These are phyloP conservation scores for Garra rufa DNA, from an alignment of 2,113 vertebrate species.

Conservation along the genomic window DNA sequence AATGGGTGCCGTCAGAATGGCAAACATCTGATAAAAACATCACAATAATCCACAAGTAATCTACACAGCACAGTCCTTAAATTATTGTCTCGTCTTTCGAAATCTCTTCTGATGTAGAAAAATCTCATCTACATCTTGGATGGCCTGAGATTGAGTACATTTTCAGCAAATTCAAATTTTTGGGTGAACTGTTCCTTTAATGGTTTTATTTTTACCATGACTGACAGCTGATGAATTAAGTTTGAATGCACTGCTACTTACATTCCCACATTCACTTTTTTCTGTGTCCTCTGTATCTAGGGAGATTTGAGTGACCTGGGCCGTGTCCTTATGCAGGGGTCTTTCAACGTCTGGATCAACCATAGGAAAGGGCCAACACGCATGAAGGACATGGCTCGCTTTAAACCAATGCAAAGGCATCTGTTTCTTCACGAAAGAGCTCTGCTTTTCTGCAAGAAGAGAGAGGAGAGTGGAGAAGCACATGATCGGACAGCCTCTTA, in stretches of 20 bases:
- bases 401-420: conserved; percentile 97
- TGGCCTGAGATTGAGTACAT: not conserved
- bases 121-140: not conserved
- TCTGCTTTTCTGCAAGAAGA: conserved; percentile 93
- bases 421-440: conserved; percentile 94
- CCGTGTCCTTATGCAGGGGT: conserved; percentile 89
- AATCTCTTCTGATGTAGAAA: not conserved
- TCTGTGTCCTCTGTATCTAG: conserved; percentile 67
- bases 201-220: not conserved
- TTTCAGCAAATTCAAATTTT: not conserved
- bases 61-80: not conserved
- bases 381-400: conserved; percentile 96
- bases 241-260: not conserved
- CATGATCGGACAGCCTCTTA: conserved; percentile 88
- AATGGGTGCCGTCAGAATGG: not conserved
- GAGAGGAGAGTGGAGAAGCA: conserved; percentile 83
- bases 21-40: too few relatives aligned
- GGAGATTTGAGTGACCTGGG: conserved; percentile 92
- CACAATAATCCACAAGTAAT: not conserved
- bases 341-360: conserved; percentile 93
- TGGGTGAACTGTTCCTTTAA: not conserved
- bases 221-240: not conserved
- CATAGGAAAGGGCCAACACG: conserved; percentile 90
- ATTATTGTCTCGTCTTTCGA: not conserved
- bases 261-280: not conserved